Base-by-base conservation (phyloP, 1,140 invertebrate species). In the Danaus plexippus region DNA sequence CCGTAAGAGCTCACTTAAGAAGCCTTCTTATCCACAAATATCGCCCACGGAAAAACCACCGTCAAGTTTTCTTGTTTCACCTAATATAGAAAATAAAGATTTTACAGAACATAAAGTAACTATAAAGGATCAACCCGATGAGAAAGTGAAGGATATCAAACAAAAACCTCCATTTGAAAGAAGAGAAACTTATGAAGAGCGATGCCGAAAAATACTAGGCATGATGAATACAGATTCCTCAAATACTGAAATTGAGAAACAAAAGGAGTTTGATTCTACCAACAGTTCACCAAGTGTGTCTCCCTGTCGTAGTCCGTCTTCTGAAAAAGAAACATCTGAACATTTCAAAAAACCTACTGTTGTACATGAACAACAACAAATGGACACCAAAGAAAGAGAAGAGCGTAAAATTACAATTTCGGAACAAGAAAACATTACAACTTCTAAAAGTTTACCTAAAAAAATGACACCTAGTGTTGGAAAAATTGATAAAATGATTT, bases 121-220 rank as follows among this genome's bases (percentile, higher is more conserved):
- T 5, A 80, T 69, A 57, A 78, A 80, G 63, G 78, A 83, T 53
- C 47, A 59, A 11, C 62, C 75, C 3, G 69, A 77, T n/a, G 63
- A 60, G 51, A 71, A 51, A 54, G 53, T 44, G 66, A 66, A 52
- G 58, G 57, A n/a, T 6, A 11, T 65, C 6, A 85, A 82, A 71
- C 32, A 68, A 13, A 88, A 85, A 61, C 84, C 82, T 15, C 87
- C 86, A 32, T 78, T 89, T 47, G 85, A 85, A 61, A 87, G 91
- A 66, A 89, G 90, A 43, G 91, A 92, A 75, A 92, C 91, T n/a
- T 92, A 92, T 54, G 91, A 92, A 79, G 91, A 92, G 77, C 84
- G 91, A n/a, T 92, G 91, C 64, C 80, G 89, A 32, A 89, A 91
- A 66, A 91, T 92, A 58, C 71, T 92, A 43, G 91, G 91, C 7